A percentile compares a stretch with the other conserved stretches of the same genome.
These are phyloP conservation scores for Brachypalpus laphriformis DNA, from an alignment of 2,888 invertebrate species.

Conservation along the genomic window DNA sequence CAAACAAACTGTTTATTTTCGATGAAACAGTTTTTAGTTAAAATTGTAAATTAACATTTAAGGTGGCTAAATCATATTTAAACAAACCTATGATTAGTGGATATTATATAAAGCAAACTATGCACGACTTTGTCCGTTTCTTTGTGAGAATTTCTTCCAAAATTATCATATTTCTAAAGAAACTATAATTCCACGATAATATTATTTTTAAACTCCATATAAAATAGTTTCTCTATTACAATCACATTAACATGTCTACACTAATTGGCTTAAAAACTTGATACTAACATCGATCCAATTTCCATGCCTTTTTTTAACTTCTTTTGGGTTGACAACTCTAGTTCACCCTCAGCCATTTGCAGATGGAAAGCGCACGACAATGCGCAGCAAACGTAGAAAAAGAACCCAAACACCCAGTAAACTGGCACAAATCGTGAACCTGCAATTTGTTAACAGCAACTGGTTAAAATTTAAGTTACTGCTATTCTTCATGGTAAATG, in stretches of 20 bases:
- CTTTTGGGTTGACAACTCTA: conserved; percentile 33
- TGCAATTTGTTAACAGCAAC: conserved; percentile 60
- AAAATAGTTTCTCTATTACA: conserved; percentile 53
- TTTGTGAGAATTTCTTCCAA: neutral
- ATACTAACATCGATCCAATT: conserved; percentile 17
- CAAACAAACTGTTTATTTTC: neutral
- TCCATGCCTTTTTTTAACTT: neutral
- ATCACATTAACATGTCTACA: conserved; percentile 33
- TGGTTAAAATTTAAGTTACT: conserved; percentile 26
- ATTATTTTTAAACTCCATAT: conserved; percentile 7
- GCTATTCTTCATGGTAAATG: conserved; percentile 8
- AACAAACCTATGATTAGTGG: neutral
- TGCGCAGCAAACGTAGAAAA: conserved; percentile 6
- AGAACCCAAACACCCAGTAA: conserved; percentile 24
- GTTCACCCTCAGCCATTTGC: conserved; percentile 1
- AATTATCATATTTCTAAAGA: conserved; percentile 20
- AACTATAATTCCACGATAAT: no score
- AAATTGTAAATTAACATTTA: neutral
- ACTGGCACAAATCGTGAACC: conserved; percentile 67
- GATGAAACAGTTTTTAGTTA: neutral
- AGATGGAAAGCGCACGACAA: conserved; percentile 55
- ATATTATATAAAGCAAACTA: neutral
- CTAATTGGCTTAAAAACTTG: conserved; percentile 33
- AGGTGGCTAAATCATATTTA: neutral
- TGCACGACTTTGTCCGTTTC: neutral